Conservation (phyloP, 2,888 invertebrate species). For the Peribatodes rhomboidaria region DNA sequence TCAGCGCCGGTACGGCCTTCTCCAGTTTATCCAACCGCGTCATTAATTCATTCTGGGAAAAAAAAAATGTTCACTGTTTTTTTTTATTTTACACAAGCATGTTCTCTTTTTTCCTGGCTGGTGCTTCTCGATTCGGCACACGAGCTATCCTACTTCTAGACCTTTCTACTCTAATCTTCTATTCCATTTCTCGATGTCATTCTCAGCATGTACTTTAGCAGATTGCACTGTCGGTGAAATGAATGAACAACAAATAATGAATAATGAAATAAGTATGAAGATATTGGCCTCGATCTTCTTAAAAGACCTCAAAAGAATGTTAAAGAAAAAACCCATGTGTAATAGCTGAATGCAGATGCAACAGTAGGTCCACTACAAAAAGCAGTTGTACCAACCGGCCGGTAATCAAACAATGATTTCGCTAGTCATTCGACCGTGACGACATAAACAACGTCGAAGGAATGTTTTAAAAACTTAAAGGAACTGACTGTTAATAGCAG, state of each 20-base stretch:
- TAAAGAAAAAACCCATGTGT: background rate
- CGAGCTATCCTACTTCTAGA: too few species aligned
- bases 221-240: too few species aligned
- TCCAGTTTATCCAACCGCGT: conserved; percentile 86
- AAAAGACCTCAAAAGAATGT: background rate
- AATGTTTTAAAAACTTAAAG: conserved; percentile 9
- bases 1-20: conserved; percentile 87
- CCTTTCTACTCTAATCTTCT: too few species aligned
- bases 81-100: background rate
- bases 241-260: too few species aligned
- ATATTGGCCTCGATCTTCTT: too few species aligned
- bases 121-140: too few species aligned
- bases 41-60: conserved; percentile 85
- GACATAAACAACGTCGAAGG: conserved; percentile 4
- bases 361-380: background rate
- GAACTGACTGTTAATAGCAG: background rate
- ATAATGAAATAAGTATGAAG: too few species aligned
- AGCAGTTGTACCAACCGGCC: background rate
- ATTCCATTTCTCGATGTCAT: too few species aligned
- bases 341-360: background rate
- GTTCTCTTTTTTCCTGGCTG: too few species aligned
- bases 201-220: too few species aligned
- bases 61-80: background rate
- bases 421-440: conserved; percentile 6
- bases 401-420: conserved; percentile 14